phyloP scores from a whole-genome alignment of 2,113 vertebrate genomes.

The Upupa epops region DNA sequence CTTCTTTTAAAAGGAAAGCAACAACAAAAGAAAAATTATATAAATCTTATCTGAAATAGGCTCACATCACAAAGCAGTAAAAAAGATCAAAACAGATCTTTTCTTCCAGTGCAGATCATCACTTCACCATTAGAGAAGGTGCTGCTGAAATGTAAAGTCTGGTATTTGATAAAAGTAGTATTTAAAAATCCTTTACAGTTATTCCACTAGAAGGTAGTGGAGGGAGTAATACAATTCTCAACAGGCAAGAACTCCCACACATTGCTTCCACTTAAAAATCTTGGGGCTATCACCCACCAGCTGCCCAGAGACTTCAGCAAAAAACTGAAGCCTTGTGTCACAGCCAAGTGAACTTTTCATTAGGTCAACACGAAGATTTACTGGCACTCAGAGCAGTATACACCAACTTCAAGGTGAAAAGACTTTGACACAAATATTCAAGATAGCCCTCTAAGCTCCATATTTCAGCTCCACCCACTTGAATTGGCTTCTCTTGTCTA shows the following conservation, averaged over 20 bases:
- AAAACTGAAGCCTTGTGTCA: background rate
- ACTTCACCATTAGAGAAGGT: background rate
- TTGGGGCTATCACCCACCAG: background rate
- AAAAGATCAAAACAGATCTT: background rate
- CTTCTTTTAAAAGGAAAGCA: background rate
- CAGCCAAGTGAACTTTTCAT: slow-evolving; percentile 1
- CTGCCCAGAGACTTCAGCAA: background rate
- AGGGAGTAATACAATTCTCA: background rate
- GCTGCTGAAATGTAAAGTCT: background rate
- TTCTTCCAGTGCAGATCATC: background rate
- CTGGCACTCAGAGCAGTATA: background rate
- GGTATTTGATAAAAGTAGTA: background rate
- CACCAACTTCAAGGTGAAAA: slow-evolving; percentile 1
- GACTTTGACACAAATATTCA: background rate
- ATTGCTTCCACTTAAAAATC: background rate
- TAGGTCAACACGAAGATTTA: background rate
- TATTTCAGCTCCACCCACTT: slow-evolving; percentile 31
- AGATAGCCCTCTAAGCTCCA: background rate
- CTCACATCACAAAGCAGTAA: background rate
- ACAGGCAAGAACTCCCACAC: background rate
- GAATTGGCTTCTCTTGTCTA: background rate
- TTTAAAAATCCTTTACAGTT: background rate
- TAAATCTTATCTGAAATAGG: background rate
- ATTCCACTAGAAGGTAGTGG: background rate
- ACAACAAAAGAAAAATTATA: background rate